Evolutionary conservation across 2,113 vertebrate genomes (phyloP).

Genomic region (Ascaphus truei): DNA sequence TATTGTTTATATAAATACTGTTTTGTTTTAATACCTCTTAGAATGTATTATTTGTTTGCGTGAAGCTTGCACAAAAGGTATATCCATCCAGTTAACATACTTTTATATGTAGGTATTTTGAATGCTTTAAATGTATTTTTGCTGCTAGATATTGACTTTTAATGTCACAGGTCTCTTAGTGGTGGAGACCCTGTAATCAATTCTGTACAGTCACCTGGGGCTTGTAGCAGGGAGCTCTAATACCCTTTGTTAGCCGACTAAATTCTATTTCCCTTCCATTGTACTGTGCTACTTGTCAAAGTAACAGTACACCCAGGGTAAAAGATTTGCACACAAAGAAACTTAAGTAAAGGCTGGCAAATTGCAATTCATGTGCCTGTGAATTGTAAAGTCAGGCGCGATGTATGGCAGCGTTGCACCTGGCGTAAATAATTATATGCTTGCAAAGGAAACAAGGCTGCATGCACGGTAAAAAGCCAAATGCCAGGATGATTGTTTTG

Average conservation of each 20-base stretch:
- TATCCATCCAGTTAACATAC: conserved; percentile 24
- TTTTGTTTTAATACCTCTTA: conserved; percentile 5
- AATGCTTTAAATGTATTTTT: conserved; percentile 10
- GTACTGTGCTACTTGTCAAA: conserved; percentile 27
- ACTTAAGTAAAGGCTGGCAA: conserved; percentile 38
- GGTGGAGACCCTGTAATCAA: conserved; percentile 8
- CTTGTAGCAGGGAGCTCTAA: conserved; percentile 36
- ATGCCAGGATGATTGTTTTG: conserved; percentile 38
- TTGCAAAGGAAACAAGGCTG: conserved; percentile 23
- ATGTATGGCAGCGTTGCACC: conserved; percentile 49
- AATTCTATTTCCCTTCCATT: conserved; percentile 62
- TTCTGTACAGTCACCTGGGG: conserved; percentile 35
- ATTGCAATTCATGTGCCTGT: conserved; percentile 37
- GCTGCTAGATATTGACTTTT: neutral
- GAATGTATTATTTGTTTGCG: conserved; percentile 16
- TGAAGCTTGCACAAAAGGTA: conserved; percentile 6
- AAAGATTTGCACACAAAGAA: conserved; percentile 51
- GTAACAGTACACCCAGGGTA: conserved; percentile 39
- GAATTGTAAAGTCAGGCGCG: conserved; percentile 42
- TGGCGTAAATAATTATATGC: conserved; percentile 56
- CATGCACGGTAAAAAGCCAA: conserved; percentile 37
- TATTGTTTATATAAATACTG: no score
- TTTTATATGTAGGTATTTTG: conserved; percentile 16
- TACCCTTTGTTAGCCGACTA: conserved; percentile 45
- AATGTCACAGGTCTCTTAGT: neutral